Conservation (phyloP, 2,888 invertebrate species). For the Salpingus planirostris region DNA sequence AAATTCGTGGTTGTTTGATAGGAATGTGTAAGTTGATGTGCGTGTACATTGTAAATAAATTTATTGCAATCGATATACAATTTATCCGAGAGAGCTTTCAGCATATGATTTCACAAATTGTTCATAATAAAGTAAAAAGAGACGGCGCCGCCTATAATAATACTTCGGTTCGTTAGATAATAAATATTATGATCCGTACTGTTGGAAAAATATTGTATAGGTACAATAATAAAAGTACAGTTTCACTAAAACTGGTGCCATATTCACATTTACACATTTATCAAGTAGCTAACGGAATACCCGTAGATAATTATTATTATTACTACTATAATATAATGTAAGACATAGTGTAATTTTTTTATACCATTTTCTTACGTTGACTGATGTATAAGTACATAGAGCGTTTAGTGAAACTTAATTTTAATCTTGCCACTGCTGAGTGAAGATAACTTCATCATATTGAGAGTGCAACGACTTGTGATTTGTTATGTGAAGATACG, state of each 20-base stretch:
- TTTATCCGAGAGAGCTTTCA: constrained; percentile 28
- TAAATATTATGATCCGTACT: constrained; percentile 20
- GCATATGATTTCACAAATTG: constrained; percentile 25
- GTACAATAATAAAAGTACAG: constrained; percentile 24
- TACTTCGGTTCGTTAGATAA: no score
- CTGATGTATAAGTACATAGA: constrained; percentile 19
- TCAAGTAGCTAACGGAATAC: constrained; percentile 19
- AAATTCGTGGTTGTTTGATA: constrained; percentile 13
- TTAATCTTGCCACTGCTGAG: constrained; percentile 12
- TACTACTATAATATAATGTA: constrained; percentile 18
- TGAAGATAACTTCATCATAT: constrained; percentile 8
- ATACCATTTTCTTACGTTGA: constrained; percentile 26
- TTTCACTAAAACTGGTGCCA: constrained; percentile 30
- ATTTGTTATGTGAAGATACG: constrained; percentile 13
- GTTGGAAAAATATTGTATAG: constrained; percentile 30
- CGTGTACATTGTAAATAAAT: constrained; percentile 26
- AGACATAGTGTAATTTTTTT: constrained; percentile 26
- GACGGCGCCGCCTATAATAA: constrained; percentile 6
- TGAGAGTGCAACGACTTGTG: constrained; percentile 15
- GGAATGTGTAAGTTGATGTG: constrained; percentile 18
- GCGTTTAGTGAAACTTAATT: constrained; percentile 9
- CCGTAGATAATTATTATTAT: constrained; percentile 14
- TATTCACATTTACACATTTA: constrained; percentile 26
- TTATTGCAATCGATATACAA: constrained; percentile 19
- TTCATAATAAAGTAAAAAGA: constrained; percentile 10